phyloP scores from a whole-genome alignment of 2,888 invertebrate genomes.

The Strigamia crassipes region DNA sequence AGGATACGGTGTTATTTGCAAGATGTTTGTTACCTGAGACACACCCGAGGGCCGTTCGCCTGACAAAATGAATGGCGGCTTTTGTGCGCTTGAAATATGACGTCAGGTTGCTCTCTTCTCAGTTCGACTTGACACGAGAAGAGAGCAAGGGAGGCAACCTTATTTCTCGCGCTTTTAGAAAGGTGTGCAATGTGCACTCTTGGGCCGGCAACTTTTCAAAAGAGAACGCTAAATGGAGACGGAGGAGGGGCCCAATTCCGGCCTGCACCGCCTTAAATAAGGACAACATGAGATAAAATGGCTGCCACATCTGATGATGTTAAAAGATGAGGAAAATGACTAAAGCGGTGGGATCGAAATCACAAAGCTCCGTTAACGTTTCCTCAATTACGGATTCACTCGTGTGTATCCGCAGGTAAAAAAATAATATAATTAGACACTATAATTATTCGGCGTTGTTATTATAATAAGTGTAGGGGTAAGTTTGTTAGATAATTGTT shows the following conservation, averaged over 20 bases:
- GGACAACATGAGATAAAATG: not conserved
- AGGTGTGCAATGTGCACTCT: not conserved
- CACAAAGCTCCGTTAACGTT: not conserved
- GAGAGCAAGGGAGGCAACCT: conserved; percentile 6
- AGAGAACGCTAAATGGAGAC: not conserved
- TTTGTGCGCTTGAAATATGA: conserved; percentile 19
- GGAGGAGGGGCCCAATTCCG: not conserved
- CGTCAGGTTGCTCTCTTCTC: conserved; percentile 37
- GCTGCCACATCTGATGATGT: not conserved
- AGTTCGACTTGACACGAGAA: not conserved
- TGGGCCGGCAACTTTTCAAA: conserved; percentile 11
- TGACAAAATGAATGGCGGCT: conserved; percentile 31
- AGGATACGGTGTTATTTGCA: conserved; percentile 40
- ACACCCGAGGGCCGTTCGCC: conserved; percentile 19
- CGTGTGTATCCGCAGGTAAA: not conserved
- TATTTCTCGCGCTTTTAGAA: not conserved
- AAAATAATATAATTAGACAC: not conserved
- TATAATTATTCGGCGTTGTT: too few relatives aligned
- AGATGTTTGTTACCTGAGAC: conserved; percentile 38
- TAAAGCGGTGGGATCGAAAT: not conserved
- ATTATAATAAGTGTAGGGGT: too few relatives aligned
- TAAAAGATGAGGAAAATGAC: not conserved
- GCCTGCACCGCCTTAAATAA: not conserved
- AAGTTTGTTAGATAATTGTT: too few relatives aligned
- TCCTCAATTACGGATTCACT: conserved; percentile 4